Percentiles rank a stretch among this genome's conserved stretches.
Evolutionary conservation across 2,797 vertebrate genomes (phyloP).

Genomic region (Astyanax mexicanus): DNA sequence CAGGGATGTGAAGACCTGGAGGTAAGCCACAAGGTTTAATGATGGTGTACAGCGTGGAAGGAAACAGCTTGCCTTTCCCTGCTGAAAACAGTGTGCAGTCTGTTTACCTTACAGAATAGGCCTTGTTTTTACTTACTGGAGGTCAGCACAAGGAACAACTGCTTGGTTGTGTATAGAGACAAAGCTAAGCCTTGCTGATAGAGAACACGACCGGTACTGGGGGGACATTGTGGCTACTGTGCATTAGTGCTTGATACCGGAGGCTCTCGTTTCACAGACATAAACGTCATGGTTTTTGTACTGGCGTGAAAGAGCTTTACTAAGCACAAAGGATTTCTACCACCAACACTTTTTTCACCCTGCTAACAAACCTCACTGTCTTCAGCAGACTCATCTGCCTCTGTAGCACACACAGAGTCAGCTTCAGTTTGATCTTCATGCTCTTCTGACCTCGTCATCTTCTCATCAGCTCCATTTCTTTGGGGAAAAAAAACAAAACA

Average conservation of each 20-base stretch:
- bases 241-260: neutral
- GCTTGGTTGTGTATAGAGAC: neutral
- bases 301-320: neutral
- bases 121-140: constrained; percentile 29
- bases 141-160: constrained; percentile 26
- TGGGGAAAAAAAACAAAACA: too few relatives aligned
- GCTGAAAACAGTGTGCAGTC: constrained; percentile 23
- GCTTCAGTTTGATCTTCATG: constrained; percentile 37
- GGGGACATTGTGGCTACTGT: neutral
- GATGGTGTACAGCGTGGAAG: neutral
- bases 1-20: constrained; percentile 23
- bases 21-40: constrained; percentile 15
- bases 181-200: constrained; percentile 35
- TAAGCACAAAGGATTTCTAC: neutral
- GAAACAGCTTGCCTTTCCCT: neutral
- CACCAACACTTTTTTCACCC: neutral
- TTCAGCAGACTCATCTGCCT: constrained; percentile 29
- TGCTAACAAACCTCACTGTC: constrained; percentile 29
- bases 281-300: neutral
- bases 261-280: neutral
- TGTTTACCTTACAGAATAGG: constrained; percentile 41
- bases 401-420: constrained; percentile 1
- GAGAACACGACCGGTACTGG: constrained; percentile 16
- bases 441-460: constrained; percentile 31
- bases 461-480: constrained; percentile 39